Conservation (phyloP, 2,888 invertebrate species). For the Nephrotoma guestfalica region DNA sequence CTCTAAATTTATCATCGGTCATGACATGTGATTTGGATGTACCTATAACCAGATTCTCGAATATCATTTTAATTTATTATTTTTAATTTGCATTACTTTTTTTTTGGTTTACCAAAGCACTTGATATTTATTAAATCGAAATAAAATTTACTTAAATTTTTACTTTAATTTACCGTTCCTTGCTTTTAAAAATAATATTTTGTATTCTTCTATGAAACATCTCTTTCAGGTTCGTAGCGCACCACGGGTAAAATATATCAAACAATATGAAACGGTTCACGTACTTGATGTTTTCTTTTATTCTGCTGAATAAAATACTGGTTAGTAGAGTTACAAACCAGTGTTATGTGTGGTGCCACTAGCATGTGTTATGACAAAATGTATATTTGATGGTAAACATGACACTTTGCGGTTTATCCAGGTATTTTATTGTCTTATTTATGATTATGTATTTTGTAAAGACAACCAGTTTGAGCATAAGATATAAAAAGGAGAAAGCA, state of each 20-base stretch:
- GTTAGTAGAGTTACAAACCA: background rate
- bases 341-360: background rate
- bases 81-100: too few species aligned
- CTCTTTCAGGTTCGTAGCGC: background rate
- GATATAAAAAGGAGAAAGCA: too few species aligned
- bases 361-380: background rate
- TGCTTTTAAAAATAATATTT: background rate
- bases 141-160: background rate
- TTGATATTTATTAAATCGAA: background rate
- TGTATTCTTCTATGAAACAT: too few species aligned
- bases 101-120: background rate
- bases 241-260: background rate
- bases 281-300: background rate
- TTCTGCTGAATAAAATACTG: background rate
- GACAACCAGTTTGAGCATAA: too few species aligned
- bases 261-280: background rate
- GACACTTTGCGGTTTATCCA: too few species aligned
- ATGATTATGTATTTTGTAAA: too few species aligned
- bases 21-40: background rate
- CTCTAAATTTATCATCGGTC: background rate
- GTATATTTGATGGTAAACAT: too few species aligned
- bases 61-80: background rate
- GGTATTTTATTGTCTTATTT: too few species aligned
- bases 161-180: background rate
- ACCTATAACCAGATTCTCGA: background rate